Evolutionary conservation across 1,140 invertebrate species (phyloP).

Genomic region (Pseudoatta argentina): DNA sequence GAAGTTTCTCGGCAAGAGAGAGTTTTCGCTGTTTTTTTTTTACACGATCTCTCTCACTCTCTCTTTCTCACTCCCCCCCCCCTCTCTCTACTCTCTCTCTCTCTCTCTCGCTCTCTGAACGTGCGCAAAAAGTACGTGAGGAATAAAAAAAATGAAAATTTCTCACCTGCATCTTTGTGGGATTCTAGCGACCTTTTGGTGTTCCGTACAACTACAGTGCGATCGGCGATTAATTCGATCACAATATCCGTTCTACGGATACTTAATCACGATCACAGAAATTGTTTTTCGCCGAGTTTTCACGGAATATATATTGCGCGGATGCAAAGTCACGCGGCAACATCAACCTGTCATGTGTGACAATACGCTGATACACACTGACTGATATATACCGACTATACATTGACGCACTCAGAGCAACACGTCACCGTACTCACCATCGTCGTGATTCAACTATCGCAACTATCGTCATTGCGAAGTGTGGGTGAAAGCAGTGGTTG

Average conservation of each 20-base stretch:
- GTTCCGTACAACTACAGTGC: neutral
- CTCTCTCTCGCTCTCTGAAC: neutral
- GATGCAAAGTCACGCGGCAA: neutral
- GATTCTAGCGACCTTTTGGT: neutral
- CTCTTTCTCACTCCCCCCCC: neutral
- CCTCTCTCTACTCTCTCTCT: too few species aligned
- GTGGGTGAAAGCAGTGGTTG: neutral
- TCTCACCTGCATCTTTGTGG: constrained; percentile 17
- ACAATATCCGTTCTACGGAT: neutral
- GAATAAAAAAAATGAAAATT: neutral
- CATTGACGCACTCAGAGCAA: neutral
- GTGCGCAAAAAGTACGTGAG: neutral
- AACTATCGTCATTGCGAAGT: too few species aligned
- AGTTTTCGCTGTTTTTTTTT: neutral
- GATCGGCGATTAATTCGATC: neutral
- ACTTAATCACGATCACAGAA: neutral
- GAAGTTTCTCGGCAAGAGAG: neutral
- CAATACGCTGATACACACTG: constrained; percentile 1
- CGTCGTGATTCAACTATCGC: constrained; percentile 35
- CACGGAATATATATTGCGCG: neutral
- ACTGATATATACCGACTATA: neutral
- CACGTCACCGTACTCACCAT: neutral
- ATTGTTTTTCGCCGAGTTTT: neutral
- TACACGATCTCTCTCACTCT: neutral
- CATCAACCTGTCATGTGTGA: neutral